Evolutionary conservation across 1,140 invertebrate genomes (phyloP).

Genomic region (Drosophila kepulauana): DNA sequence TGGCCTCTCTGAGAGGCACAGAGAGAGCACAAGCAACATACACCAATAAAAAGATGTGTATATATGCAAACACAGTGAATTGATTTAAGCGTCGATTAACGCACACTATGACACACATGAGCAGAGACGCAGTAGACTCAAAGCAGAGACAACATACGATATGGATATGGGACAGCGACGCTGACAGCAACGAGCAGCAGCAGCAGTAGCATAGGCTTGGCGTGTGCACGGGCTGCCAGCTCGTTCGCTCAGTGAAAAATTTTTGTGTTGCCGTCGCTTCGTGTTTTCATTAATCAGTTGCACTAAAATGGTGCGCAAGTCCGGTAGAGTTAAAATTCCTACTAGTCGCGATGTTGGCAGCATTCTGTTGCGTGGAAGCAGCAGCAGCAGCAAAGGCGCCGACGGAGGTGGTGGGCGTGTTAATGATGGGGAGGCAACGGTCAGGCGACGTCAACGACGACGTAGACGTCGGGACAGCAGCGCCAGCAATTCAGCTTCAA

Average conservation of each 20-base stretch:
- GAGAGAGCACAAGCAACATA: not conserved
- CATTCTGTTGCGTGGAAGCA: constrained; percentile 71
- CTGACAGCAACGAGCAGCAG: constrained; percentile 9
- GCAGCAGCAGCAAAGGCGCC: constrained; percentile 10
- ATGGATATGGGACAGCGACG: constrained; percentile 49
- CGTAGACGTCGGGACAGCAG: constrained; percentile 39
- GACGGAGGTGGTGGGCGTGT: constrained; percentile 49
- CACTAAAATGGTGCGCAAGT: constrained; percentile 83
- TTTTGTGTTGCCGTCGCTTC: constrained; percentile 53
- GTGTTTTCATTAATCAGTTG: constrained; percentile 78
- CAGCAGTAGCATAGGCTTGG: constrained; percentile 42
- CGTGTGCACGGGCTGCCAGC: constrained; percentile 25
- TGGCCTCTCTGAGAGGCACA: constrained; percentile 27
- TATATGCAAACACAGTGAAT: constrained; percentile 78
- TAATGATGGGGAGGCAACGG: constrained; percentile 20
- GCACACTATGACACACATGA: constrained; percentile 51
- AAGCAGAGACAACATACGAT: constrained; percentile 70
- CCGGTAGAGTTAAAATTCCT: constrained; percentile 81
- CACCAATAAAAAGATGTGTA: constrained; percentile 33
- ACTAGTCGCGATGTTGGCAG: constrained; percentile 59
- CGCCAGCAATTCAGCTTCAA: constrained; percentile 67
- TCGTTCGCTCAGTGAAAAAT: constrained; percentile 58
- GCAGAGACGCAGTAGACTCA: constrained; percentile 26
- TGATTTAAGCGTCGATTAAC: constrained; percentile 79
- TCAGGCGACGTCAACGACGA: constrained; percentile 18